phyloP scores from a whole-genome alignment of 2,888 invertebrate species.

The Papilio elwesi region DNA sequence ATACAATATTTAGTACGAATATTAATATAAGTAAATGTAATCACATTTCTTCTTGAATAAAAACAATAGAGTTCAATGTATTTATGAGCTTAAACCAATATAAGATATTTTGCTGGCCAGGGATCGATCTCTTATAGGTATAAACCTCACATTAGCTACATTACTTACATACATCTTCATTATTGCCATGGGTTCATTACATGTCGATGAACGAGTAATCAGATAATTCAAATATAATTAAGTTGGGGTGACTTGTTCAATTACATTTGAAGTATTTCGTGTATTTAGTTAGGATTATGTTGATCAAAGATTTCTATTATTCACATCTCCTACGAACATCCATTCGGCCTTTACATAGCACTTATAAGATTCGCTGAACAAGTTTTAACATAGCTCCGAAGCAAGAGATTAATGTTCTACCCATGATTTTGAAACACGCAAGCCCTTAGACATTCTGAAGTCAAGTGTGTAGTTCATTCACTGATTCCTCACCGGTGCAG shows the following conservation, averaged over 20 bases:
- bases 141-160: too few relatives aligned
- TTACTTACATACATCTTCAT: too few relatives aligned
- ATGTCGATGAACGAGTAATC: background rate
- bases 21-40: background rate
- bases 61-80: too few relatives aligned
- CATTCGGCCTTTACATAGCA: background rate
- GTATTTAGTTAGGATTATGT: slow-evolving; percentile 4
- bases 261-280: slow-evolving; percentile 1
- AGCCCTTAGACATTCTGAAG: too few relatives aligned
- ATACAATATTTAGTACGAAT: background rate
- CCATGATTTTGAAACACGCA: too few relatives aligned
- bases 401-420: too few relatives aligned
- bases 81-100: too few relatives aligned
- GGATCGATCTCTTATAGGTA: too few relatives aligned
- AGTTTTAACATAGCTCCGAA: background rate
- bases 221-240: background rate
- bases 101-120: too few relatives aligned
- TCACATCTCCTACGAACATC: background rate
- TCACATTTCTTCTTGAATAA: too few relatives aligned
- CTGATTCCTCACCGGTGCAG: too few relatives aligned
- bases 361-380: background rate
- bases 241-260: background rate
- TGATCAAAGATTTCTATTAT: background rate
- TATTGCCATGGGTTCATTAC: background rate
- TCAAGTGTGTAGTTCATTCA: too few relatives aligned